Conservation (phyloP, 2,113 vertebrate species). For the Morone saxatilis region DNA sequence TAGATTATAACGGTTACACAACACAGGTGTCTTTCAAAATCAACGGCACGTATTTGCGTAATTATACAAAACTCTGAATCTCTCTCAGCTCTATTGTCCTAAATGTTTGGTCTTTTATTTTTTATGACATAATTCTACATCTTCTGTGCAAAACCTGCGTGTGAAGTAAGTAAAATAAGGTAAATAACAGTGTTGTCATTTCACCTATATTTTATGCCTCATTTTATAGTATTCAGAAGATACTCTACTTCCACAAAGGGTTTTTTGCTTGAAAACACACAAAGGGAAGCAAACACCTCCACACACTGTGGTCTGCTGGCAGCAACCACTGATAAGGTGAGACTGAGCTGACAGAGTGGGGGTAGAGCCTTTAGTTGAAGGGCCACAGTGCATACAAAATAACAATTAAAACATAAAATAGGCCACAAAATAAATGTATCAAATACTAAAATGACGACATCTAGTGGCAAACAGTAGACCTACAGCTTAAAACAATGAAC, state of each 20-base stretch:
- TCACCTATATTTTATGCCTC: neutral
- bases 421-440: neutral
- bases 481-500: neutral
- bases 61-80: no score
- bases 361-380: conserved; percentile 5
- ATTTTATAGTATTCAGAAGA: neutral
- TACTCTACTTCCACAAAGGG: neutral
- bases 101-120: neutral
- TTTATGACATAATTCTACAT: neutral
- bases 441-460: conserved; percentile 11
- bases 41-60: neutral
- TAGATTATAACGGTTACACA: neutral
- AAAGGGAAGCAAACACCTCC: neutral
- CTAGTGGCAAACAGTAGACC: conserved; percentile 19
- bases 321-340: neutral
- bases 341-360: neutral
- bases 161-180: no score
- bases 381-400: neutral
- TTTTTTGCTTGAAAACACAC: neutral
- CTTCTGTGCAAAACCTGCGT: neutral
- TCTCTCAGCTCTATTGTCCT: neutral
- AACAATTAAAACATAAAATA: conserved; percentile 18
- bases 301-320: neutral
- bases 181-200: no score
- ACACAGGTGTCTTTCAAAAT: conserved; percentile 32